Conservation (phyloP, 2,888 invertebrate genomes). For the Eudasyphora cyanicolor region DNA sequence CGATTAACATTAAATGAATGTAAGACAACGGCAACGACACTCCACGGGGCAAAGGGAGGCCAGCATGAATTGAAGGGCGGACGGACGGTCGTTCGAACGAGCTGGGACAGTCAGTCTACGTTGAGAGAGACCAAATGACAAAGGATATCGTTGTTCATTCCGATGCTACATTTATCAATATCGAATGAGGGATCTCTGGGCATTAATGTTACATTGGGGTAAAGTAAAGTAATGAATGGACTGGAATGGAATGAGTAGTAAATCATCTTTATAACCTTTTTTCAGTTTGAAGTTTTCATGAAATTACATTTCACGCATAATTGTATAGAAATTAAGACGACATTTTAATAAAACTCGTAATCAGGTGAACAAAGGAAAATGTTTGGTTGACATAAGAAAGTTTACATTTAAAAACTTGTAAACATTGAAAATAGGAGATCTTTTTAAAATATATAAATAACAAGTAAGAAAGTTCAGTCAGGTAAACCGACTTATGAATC, state of each 20-base stretch:
- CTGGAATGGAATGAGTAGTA: not conserved
- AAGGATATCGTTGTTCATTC: not conserved
- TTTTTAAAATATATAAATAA: too few species aligned
- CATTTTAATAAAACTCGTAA: too few species aligned
- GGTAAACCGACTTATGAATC: too few species aligned
- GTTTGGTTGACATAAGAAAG: too few species aligned
- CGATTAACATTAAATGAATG: conserved; percentile 46
- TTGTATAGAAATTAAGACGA: not conserved
- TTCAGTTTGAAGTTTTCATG: not conserved
- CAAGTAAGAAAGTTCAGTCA: too few species aligned
- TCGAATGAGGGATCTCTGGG: conserved; percentile 14
- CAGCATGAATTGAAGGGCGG: not conserved
- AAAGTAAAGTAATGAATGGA: not conserved
- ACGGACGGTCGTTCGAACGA: not conserved
- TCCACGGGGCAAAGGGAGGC: not conserved
- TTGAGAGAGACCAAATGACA: conserved; percentile 5
- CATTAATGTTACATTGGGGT: conserved; percentile 9
- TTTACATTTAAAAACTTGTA: too few species aligned
- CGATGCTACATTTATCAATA: conserved; percentile 34
- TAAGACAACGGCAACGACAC: conserved; percentile 2
- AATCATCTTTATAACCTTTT: not conserved
- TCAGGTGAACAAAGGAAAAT: too few species aligned
- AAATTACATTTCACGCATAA: not conserved
- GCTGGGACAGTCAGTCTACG: not conserved
- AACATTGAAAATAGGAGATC: too few species aligned